Evolutionary conservation across 2,888 invertebrate species (phyloP), one percentile per base, ranked within the genome.

Genomic region (Cremastinae sp.): DNA sequence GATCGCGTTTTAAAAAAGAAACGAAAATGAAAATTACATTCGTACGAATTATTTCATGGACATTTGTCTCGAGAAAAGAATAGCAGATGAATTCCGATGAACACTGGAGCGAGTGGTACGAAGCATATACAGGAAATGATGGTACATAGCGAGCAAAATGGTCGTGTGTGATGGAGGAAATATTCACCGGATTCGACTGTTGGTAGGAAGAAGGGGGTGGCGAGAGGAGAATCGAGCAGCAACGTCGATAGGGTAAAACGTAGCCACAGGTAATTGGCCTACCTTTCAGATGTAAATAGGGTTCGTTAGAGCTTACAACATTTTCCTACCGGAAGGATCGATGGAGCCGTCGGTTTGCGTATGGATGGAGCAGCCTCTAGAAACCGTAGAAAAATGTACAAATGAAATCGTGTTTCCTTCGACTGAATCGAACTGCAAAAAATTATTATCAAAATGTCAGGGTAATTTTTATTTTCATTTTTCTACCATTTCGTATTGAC

Each of bases 251-350:
- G 82, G 84, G 85, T 85, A 84, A 86, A 86, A 87, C 80, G 84
- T 80, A 82, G 74, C 78, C 80, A 61, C 66, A 68, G 82, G 85
- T 87, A 87, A 87, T 87, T 87, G 87, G 84, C 83, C 80, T 80
- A 83, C 86, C 87, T 87, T 87, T 87, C 87, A 87, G 84, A 87
- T 87, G 87, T 86, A 87, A 87, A 87, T 87, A 86, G 80, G 87
- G 85, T 86, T 87, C 86, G 86, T 87, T 87, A 87, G 85, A 80
- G 84, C 82, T 81, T 82, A 79, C 81, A 81, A 58, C 49, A 41
- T n/a, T n/a, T 49, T 34, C 41, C 56, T 65, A 51, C 58, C 58
- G 72, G 49, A 18, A 28, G 59, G 59, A 61, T 18, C n/a, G 28
- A 18, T 56, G 56, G 38, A 56, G n/a, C n/a, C n/a, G n/a, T n/a